Evolutionary conservation across 92 coral and sea anemone species (phyloP).

Genomic region (Heteractis magnifica): DNA sequence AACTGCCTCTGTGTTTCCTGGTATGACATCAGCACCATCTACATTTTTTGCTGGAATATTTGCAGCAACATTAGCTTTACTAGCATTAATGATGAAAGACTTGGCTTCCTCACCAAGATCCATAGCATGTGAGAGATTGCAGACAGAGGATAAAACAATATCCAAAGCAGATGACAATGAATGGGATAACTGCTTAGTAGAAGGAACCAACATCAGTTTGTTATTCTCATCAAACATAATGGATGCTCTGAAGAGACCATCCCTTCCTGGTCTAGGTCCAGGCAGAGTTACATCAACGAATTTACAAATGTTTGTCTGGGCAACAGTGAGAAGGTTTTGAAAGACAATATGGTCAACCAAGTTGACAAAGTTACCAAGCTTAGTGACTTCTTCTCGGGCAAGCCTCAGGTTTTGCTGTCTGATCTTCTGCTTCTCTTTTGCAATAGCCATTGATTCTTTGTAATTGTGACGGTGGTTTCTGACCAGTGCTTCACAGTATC

Average conservation of each 20-base stretch:
- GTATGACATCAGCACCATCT: not conserved
- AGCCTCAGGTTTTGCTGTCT: constrained; percentile 74
- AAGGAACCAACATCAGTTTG: constrained; percentile 67
- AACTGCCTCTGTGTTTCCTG: not conserved
- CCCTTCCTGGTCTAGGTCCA: constrained; percentile 78
- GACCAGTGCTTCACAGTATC: constrained; percentile 90
- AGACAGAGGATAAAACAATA: constrained; percentile 65
- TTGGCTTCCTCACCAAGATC: constrained; percentile 54
- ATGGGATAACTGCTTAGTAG: constrained; percentile 54
- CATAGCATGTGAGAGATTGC: constrained; percentile 81
- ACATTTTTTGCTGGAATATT: not conserved
- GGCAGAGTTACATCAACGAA: constrained; percentile 77
- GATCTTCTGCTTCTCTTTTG: constrained; percentile 67
- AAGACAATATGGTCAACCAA: constrained; percentile 85
- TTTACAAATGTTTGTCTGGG: constrained; percentile 72
- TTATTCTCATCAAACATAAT: constrained; percentile 67
- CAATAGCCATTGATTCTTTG: constrained; percentile 80
- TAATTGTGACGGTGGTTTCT: constrained; percentile 72
- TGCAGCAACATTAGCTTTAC: not conserved
- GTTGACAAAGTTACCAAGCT: constrained; percentile 72
- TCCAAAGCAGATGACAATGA: constrained; percentile 59
- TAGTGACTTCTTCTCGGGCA: constrained; percentile 79
- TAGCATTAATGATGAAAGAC: constrained; percentile 27
- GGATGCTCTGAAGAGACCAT: constrained; percentile 66
- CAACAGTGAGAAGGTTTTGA: constrained; percentile 73